Percentiles rank a stretch among this genome's conserved stretches.
These are phyloP conservation scores for Coelinius sp. DNA, from an alignment of 2,888 invertebrate species.

Conservation along the genomic window DNA sequence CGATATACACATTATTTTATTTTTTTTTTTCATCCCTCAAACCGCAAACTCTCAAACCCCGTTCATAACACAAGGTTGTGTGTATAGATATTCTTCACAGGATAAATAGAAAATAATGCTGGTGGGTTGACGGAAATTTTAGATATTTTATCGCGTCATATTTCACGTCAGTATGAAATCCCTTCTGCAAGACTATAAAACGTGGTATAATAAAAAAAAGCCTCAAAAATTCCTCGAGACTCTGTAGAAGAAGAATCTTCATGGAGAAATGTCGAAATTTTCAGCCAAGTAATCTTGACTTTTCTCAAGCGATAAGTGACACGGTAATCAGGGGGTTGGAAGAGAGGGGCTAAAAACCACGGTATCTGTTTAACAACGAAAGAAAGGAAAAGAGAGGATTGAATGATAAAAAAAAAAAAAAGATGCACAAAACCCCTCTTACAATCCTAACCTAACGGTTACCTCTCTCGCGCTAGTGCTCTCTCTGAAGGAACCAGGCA, in stretches of 20 bases:
- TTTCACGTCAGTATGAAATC: slow-evolving; percentile 22
- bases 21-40: slow-evolving; percentile 1
- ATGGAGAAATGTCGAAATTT: slow-evolving; percentile 9
- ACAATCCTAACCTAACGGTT: slow-evolving; percentile 11
- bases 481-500: slow-evolving; percentile 27
- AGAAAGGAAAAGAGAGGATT: neutral
- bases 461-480: slow-evolving; percentile 6
- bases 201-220: slow-evolving; percentile 1
- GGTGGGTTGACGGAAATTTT: slow-evolving; percentile 40
- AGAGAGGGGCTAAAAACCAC: neutral
- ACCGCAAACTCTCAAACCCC: slow-evolving; percentile 16
- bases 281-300: slow-evolving; percentile 16
- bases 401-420: neutral
- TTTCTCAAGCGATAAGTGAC: slow-evolving; percentile 20
- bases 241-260: neutral
- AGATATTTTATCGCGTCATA: slow-evolving; percentile 38
- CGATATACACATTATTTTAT: slow-evolving; percentile 41
- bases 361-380: slow-evolving; percentile 19
- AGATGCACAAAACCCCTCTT: neutral
- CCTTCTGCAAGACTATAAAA: slow-evolving; percentile 11
- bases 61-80: neutral
- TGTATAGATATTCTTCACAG: slow-evolving; percentile 15
- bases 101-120: slow-evolving; percentile 28
- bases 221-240: neutral
- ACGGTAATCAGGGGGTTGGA: neutral